These are phyloP conservation scores for Candoia aspera DNA, from an alignment of 2,113 vertebrate species.

Conservation along the genomic window DNA sequence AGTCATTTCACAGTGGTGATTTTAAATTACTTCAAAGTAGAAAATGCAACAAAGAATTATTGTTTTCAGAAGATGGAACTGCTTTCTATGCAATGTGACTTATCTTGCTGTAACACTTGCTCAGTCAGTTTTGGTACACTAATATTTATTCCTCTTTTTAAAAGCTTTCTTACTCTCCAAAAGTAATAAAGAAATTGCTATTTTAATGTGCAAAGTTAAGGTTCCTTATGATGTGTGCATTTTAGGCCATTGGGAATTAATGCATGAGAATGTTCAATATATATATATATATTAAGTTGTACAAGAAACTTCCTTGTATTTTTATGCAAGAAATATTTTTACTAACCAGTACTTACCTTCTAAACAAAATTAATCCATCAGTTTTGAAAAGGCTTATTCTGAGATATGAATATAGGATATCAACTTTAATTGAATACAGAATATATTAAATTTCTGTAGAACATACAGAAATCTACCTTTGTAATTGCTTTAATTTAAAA, in stretches of 20 bases:
- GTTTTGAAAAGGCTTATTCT: neutral
- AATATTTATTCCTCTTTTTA: slow-evolving; percentile 32
- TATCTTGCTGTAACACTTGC: slow-evolving; percentile 35
- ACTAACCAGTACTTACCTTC: neutral
- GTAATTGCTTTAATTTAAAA: slow-evolving; percentile 20
- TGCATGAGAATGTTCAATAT: slow-evolving; percentile 16
- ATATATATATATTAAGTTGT: neutral
- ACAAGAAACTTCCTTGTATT: neutral
- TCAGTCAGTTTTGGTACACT: slow-evolving; percentile 22
- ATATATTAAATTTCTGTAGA: slow-evolving; percentile 33
- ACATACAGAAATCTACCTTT: neutral
- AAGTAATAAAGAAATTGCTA: slow-evolving; percentile 38
- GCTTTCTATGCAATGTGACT: slow-evolving; percentile 49
- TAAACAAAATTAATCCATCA: neutral
- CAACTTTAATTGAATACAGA: slow-evolving; percentile 39
- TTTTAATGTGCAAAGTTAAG: slow-evolving; percentile 36
- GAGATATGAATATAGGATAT: neutral
- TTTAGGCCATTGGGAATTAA: neutral
- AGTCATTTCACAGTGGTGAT: slow-evolving; percentile 54
- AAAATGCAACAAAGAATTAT: slow-evolving; percentile 55
- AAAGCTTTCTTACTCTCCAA: slow-evolving; percentile 28
- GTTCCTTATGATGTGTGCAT: slow-evolving; percentile 15
- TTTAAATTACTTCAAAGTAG: slow-evolving; percentile 49
- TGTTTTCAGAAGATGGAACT: slow-evolving; percentile 55
- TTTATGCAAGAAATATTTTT: slow-evolving; percentile 28